Conservation (phyloP, 2,888 invertebrate genomes). For the Heliconius hortense region DNA sequence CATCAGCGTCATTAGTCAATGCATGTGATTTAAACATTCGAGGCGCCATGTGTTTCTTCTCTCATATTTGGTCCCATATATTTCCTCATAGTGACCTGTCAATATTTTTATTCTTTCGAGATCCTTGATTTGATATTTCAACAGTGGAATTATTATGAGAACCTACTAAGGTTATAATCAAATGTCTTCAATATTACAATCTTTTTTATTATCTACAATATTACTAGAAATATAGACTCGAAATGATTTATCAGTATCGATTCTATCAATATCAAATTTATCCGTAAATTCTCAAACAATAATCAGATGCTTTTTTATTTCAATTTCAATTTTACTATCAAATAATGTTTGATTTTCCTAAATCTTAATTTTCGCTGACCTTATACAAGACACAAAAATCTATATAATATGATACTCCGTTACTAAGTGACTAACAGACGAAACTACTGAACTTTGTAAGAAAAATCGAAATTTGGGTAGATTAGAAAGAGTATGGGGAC, state of each 20-base stretch:
- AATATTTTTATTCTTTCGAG: not conserved
- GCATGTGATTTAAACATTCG: not conserved
- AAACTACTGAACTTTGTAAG: too few species aligned
- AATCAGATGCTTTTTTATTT: too few species aligned
- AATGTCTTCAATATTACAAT: not conserved
- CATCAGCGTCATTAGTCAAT: conserved; percentile 4
- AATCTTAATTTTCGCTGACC: too few species aligned
- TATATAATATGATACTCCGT: too few species aligned
- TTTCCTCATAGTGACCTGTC: not conserved
- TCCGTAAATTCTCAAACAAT: too few species aligned
- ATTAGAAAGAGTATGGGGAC: too few species aligned
- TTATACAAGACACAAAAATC: too few species aligned
- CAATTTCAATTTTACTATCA: too few species aligned
- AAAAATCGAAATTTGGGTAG: too few species aligned
- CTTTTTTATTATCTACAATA: not conserved
- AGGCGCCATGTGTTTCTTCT: not conserved
- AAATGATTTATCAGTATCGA: not conserved
- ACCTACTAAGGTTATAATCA: not conserved
- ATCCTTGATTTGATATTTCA: not conserved
- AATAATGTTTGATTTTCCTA: too few species aligned
- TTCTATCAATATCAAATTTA: not conserved
- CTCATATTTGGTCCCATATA: not conserved
- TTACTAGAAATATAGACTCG: not conserved
- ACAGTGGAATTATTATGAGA: not conserved
- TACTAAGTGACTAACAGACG: too few species aligned